Percentiles rank a stretch among this genome's conserved stretches.
phyloP scores from a whole-genome alignment of 2,888 invertebrate genomes.

The Nymphalis polychloros region DNA sequence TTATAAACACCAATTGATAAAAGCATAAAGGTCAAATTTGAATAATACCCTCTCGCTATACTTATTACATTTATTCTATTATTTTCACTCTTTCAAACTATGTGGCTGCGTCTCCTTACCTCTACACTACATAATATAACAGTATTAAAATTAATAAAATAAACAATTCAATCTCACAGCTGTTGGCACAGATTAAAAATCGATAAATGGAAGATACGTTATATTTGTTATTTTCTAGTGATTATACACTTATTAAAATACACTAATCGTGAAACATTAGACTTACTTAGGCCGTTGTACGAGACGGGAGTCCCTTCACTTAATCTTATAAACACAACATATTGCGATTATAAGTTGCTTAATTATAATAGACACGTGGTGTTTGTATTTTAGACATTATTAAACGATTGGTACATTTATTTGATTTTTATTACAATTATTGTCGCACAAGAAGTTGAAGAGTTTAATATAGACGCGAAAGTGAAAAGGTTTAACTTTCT shows the following conservation, averaged over 20 bases:
- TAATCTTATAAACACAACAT: constrained; percentile 3
- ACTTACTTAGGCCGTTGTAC: constrained; percentile 30
- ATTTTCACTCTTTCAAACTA: no score
- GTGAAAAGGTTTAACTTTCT: no score
- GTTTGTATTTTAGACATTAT: not conserved
- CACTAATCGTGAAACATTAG: constrained; percentile 4
- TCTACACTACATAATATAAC: no score
- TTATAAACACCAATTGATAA: no score
- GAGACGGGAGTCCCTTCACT: constrained; percentile 19
- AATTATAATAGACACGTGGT: not conserved
- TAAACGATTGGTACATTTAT: not conserved
- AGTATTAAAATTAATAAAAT: no score
- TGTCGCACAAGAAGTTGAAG: no score
- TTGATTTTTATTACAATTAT: no score
- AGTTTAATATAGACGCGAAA: no score
- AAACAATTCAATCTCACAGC: not conserved
- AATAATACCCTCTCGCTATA: no score
- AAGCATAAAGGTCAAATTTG: no score
- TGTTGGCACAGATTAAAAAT: constrained; percentile 30
- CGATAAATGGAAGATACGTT: constrained; percentile 25
- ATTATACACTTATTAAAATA: constrained; percentile 8
- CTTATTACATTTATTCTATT: no score
- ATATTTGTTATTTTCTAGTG: not conserved
- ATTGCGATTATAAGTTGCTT: not conserved
- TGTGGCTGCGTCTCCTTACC: no score